Percentiles rank a stretch among this genome's conserved stretches.
Evolutionary conservation across 2,113 vertebrate genomes (phyloP).

Genomic region (Zosterops pallidus): DNA sequence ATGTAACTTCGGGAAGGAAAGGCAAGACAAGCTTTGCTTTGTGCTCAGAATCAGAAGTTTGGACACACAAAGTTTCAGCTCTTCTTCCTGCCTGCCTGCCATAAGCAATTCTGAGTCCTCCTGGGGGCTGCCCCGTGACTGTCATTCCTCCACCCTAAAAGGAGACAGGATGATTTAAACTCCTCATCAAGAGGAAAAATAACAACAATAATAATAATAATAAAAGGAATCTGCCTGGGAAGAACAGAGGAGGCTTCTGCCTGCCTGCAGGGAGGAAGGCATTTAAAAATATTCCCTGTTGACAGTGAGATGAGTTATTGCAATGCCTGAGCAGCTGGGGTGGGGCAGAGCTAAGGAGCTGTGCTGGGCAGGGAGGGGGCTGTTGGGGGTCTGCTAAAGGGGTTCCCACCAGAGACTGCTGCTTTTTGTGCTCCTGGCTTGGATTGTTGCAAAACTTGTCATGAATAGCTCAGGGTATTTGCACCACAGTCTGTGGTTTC

Average conservation of each 20-base stretch:
- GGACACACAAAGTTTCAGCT: background rate
- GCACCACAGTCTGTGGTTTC: fast-evolving
- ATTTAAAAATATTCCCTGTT: conserved; percentile 17
- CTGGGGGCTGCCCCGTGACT: background rate
- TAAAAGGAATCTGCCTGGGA: background rate
- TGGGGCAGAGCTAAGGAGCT: background rate
- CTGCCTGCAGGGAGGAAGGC: background rate
- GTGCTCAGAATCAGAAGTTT: background rate
- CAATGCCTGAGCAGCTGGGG: background rate
- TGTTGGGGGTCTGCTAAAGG: background rate
- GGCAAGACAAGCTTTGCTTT: background rate
- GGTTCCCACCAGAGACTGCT: background rate
- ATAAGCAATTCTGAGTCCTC: background rate
- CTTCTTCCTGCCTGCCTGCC: background rate
- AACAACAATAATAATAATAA: background rate
- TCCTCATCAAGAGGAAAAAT: background rate
- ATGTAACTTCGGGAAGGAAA: background rate
- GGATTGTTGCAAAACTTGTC: background rate
- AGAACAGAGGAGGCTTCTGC: background rate
- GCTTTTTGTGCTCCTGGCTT: background rate
- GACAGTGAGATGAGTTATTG: background rate
- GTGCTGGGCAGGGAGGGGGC: background rate
- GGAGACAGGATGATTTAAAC: background rate
- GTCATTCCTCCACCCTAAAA: background rate
- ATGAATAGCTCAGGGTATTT: fast-evolving